These are phyloP conservation scores for Thera britannica DNA, from an alignment of 2,888 invertebrate species.

Conservation along the genomic window DNA sequence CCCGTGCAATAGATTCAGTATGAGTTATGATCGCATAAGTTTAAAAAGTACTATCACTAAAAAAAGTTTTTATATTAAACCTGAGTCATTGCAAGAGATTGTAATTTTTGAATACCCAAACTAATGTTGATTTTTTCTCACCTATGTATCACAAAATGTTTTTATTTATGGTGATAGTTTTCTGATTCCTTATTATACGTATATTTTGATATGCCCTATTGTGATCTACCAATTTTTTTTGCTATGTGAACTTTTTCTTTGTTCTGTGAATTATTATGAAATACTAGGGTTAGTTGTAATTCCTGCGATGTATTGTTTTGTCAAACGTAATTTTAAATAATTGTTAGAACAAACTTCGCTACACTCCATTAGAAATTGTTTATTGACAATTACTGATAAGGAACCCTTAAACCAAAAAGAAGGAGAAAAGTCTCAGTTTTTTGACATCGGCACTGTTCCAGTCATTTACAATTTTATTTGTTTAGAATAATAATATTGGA, in stretches of 20 bases:
- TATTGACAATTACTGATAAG: not conserved
- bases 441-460: not conserved
- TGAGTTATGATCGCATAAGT: no score
- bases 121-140: no score
- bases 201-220: not conserved
- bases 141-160: no score
- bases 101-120: no score
- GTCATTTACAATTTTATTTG: constrained; percentile 5
- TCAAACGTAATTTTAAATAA: constrained; percentile 1
- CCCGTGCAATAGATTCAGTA: no score
- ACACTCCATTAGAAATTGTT: not conserved
- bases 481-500: constrained; percentile 12
- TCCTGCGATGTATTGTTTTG: not conserved
- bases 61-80: no score
- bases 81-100: no score
- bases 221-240: not conserved
- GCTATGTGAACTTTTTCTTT: not conserved
- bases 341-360: not conserved
- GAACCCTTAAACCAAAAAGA: not conserved
- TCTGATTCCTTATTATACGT: not conserved
- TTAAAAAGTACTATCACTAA: no score
- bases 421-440: constrained; percentile 1
- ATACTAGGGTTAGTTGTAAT: not conserved
- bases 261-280: not conserved
- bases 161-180: not conserved